Evolutionary conservation across 2,113 vertebrate genomes (phyloP).

Genomic region (Cyprinodon tularosa): DNA sequence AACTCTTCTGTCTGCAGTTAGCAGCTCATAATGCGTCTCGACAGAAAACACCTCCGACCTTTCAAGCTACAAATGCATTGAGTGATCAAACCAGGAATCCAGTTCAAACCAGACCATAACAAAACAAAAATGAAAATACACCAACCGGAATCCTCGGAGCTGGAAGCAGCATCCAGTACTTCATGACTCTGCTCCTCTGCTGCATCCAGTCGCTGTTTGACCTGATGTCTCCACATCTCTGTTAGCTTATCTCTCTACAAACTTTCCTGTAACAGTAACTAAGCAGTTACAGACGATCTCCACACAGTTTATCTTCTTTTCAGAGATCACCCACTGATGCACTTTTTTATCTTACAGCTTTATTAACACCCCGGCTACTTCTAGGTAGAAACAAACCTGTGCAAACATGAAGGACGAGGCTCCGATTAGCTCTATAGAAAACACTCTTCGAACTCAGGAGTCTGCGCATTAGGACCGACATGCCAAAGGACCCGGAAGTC

Average conservation of each 20-base stretch:
- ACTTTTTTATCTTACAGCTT: background rate
- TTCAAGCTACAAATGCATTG: background rate
- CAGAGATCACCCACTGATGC: background rate
- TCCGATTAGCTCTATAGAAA: background rate
- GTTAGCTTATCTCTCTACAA: background rate
- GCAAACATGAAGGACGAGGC: background rate
- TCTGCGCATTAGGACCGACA: background rate
- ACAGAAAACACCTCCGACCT: background rate
- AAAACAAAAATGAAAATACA: background rate
- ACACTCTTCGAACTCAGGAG: background rate
- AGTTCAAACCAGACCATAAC: background rate
- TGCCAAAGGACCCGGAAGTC: background rate
- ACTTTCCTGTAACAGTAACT: background rate
- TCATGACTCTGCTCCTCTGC: background rate
- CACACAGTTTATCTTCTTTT: background rate
- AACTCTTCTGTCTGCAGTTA: background rate
- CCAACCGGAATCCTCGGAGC: background rate
- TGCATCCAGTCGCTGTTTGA: background rate
- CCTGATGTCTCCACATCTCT: conserved; percentile 3
- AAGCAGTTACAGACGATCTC: background rate
- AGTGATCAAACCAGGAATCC: background rate
- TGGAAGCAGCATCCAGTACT: background rate
- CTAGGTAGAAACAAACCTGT: background rate
- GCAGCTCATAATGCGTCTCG: background rate
- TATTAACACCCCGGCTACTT: background rate